phyloP scores from a whole-genome alignment of 2,888 invertebrate genomes.

The Dasypolia templi region DNA sequence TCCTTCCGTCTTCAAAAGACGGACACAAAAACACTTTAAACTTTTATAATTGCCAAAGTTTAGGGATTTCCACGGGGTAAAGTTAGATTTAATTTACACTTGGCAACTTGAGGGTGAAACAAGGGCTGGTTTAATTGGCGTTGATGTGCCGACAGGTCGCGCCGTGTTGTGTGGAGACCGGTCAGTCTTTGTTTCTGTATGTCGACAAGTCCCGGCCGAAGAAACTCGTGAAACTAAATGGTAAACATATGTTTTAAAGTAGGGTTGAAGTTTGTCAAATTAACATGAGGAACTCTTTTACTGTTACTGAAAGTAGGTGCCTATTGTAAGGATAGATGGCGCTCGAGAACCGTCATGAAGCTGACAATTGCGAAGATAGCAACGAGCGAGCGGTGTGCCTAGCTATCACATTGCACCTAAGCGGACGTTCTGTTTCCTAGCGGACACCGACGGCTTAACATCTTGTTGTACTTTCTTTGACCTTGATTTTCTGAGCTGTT shows the following conservation, averaged over 20 bases:
- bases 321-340: too few species aligned
- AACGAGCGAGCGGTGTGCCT: too few species aligned
- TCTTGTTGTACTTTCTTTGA: too few species aligned
- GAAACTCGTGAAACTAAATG: conserved; percentile 39
- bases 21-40: conserved; percentile 77
- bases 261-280: conserved; percentile 16
- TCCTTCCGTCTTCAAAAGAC: conserved; percentile 64
- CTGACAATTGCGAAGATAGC: too few species aligned
- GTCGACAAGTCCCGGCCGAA: conserved; percentile 16
- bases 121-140: conserved; percentile 64
- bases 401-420: too few species aligned
- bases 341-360: too few species aligned
- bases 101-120: conserved; percentile 61
- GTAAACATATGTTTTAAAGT: conserved; percentile 23
- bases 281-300: not conserved
- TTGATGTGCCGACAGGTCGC: conserved; percentile 65
- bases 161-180: conserved; percentile 52
- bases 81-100: conserved; percentile 73
- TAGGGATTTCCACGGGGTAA: conserved; percentile 65
- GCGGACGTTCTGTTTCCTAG: too few species aligned
- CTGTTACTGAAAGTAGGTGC: not conserved
- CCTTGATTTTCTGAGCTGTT: too few species aligned
- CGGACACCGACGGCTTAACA: too few species aligned
- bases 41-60: conserved; percentile 81
- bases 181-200: conserved; percentile 54